These are phyloP conservation scores for Chitala chitala DNA, from an alignment of 2,113 vertebrate genomes.

Conservation along the genomic window DNA sequence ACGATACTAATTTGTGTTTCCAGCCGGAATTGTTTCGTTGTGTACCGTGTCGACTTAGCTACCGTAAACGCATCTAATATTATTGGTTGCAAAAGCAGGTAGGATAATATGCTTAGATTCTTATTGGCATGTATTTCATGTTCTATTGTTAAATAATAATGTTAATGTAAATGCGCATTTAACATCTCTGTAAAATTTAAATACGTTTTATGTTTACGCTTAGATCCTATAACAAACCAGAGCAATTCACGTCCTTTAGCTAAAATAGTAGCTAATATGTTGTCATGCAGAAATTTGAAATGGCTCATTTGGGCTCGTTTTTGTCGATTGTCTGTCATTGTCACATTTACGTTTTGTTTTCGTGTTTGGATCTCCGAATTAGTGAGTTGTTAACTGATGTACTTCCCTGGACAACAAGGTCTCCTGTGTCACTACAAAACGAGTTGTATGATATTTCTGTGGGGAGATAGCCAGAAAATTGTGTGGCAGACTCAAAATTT, in stretches of 20 bases:
- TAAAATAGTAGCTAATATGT: not conserved
- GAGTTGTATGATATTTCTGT: too few species aligned
- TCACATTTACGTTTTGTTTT: too few species aligned
- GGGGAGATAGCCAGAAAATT: too few species aligned
- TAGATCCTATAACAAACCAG: not conserved
- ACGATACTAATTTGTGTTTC: constrained; percentile 1
- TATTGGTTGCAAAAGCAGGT: constrained; percentile 20
- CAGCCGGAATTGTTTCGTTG: constrained; percentile 25
- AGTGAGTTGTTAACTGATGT: too few species aligned
- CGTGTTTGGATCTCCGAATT: too few species aligned
- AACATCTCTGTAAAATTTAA: not conserved
- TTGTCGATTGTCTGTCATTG: too few species aligned
- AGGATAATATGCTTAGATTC: not conserved
- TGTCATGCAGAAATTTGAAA: not conserved
- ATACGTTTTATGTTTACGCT: not conserved
- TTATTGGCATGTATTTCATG: not conserved
- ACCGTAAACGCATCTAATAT: constrained; percentile 14
- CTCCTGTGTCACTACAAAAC: too few species aligned
- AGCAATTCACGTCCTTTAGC: not conserved
- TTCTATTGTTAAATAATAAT: not conserved
- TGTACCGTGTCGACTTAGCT: not conserved
- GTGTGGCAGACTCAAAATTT: too few species aligned
- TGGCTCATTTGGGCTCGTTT: not conserved
- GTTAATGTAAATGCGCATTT: not conserved
- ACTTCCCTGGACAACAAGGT: too few species aligned